These are phyloP conservation scores for Hypotaenidia philippensis DNA, from an alignment of 2,797 vertebrate genomes.

Conservation along the genomic window DNA sequence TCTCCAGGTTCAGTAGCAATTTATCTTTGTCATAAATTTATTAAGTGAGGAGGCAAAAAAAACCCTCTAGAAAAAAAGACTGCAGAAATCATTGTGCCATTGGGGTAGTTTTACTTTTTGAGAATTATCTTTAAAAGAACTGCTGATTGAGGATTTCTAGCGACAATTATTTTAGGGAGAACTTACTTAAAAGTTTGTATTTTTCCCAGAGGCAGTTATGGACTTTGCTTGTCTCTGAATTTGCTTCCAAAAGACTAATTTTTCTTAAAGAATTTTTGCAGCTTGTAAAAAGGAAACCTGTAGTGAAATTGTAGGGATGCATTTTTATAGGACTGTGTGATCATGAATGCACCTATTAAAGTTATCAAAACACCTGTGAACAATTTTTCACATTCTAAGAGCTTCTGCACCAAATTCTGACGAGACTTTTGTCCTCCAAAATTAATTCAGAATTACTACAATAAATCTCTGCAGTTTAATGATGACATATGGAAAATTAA, in stretches of 20 bases:
- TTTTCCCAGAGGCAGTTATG: neutral
- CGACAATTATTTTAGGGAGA: neutral
- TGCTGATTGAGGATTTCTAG: neutral
- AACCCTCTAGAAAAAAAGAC: neutral
- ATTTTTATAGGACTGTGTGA: neutral
- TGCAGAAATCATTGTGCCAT: neutral
- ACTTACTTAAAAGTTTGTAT: neutral
- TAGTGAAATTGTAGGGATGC: neutral
- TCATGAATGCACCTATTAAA: neutral
- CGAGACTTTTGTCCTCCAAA: neutral
- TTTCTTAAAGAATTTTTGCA: neutral
- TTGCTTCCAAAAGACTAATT: neutral
- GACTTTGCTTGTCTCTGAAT: conserved; percentile 13
- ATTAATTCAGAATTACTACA: neutral
- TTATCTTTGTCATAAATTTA: neutral
- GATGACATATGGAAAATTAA: neutral
- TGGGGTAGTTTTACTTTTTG: neutral
- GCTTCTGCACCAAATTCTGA: neutral
- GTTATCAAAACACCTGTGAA: neutral
- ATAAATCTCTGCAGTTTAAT: neutral
- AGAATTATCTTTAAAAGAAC: neutral
- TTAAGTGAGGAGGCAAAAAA: rapidly evolving
- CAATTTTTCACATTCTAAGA: neutral
- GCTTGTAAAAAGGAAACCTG: neutral
- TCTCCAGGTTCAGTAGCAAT: neutral